These are phyloP conservation scores for Seira ritae DNA, from an alignment of 2,888 invertebrate species.

Conservation along the genomic window DNA sequence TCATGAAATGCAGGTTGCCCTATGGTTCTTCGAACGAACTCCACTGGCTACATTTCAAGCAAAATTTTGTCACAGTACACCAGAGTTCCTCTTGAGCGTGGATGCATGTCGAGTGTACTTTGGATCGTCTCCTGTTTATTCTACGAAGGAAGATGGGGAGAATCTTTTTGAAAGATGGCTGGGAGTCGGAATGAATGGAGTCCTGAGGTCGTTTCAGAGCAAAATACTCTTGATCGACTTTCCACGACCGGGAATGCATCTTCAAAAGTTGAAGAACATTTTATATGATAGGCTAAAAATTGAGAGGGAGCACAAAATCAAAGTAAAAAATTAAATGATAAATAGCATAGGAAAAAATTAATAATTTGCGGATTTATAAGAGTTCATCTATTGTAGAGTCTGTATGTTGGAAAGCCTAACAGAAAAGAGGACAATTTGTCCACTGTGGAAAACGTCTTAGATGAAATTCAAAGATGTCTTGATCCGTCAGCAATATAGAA, in stretches of 20 bases:
- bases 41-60: constrained; percentile 56
- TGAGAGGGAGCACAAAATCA: constrained; percentile 38
- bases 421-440: constrained; percentile 53
- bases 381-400: constrained; percentile 29
- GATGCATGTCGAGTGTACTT: constrained; percentile 45
- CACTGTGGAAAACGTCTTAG: constrained; percentile 48
- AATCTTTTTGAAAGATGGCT: constrained; percentile 50
- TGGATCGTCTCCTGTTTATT: constrained; percentile 22
- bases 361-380: background rate
- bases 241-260: constrained; percentile 48
- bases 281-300: constrained; percentile 30
- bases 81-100: constrained; percentile 36
- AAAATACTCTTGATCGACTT: constrained; percentile 59
- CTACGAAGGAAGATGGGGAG: constrained; percentile 34
- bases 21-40: constrained; percentile 62
- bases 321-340: constrained; percentile 22
- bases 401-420: constrained; percentile 34
- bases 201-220: constrained; percentile 20
- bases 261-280: constrained; percentile 28
- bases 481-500: constrained; percentile 24
- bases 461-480: constrained; percentile 54
- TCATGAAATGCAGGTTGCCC: constrained; percentile 34
- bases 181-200: constrained; percentile 51
- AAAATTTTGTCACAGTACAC: constrained; percentile 33
- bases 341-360: too few relatives aligned